Percentiles rank a stretch among this genome's conserved stretches.
Evolutionary conservation across 1,140 invertebrate species (phyloP).

Genomic region (Drusus annulatus): DNA sequence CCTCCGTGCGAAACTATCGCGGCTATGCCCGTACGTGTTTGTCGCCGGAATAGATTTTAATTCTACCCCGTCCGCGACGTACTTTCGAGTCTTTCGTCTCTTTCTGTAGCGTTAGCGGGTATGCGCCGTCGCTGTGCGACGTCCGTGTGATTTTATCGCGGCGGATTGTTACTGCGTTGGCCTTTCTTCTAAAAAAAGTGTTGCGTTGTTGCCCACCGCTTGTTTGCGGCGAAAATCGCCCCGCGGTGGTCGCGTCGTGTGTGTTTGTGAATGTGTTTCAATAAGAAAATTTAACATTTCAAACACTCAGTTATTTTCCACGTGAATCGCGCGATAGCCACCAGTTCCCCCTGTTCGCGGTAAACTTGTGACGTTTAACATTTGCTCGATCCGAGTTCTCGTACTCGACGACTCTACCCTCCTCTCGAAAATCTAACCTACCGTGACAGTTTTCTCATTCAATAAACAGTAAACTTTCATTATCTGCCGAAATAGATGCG

Average conservation of each 20-base stretch:
- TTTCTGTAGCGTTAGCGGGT: conserved; percentile 7
- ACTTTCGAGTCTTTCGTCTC: conserved; percentile 10
- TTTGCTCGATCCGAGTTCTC: background rate
- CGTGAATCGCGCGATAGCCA: background rate
- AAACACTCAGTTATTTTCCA: conserved; percentile 9
- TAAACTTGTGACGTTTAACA: conserved; percentile 17
- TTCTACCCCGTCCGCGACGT: background rate
- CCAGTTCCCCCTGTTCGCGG: background rate
- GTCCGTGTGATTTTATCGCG: conserved; percentile 61
- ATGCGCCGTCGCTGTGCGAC: conserved; percentile 56
- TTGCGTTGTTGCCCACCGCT: conserved; percentile 42
- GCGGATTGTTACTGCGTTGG: conserved; percentile 36
- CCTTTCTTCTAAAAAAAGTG: conserved; percentile 44
- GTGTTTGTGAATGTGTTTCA: conserved; percentile 9
- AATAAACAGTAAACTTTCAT: conserved; percentile 14
- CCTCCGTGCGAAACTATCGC: background rate
- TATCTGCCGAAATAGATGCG: background rate
- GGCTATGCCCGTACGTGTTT: conserved; percentile 15
- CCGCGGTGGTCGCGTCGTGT: conserved; percentile 13
- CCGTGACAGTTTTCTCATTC: background rate
- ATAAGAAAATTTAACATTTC: background rate
- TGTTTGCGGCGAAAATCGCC: conserved; percentile 33
- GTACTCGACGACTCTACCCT: background rate
- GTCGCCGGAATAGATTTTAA: conserved; percentile 26
- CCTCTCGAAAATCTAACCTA: conserved; percentile 9